These are phyloP conservation scores for Tethea ocularis DNA, from an alignment of 2,888 invertebrate genomes.

Conservation along the genomic window DNA sequence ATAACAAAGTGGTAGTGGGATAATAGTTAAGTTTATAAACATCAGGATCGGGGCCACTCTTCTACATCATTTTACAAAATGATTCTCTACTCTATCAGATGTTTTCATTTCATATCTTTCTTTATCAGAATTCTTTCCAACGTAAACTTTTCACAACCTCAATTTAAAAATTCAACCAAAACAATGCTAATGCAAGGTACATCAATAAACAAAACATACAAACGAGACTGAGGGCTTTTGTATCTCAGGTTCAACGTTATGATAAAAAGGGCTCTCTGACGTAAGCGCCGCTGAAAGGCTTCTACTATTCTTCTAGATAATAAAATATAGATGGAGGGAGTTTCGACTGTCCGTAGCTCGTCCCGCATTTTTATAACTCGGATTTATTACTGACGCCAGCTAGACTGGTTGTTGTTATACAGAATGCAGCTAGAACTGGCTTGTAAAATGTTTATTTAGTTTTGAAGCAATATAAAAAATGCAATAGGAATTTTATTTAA, in stretches of 20 bases:
- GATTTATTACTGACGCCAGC: slow-evolving; percentile 51
- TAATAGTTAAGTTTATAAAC: no score
- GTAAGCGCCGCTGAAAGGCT: slow-evolving; percentile 22
- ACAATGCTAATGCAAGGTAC: not conserved
- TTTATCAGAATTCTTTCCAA: not conserved
- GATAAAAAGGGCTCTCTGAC: slow-evolving; percentile 35
- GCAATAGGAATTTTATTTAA: not conserved
- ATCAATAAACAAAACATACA: slow-evolving; percentile 2
- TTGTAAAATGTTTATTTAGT: not conserved
- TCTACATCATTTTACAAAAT: no score
- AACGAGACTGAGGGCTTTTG: slow-evolving; percentile 1
- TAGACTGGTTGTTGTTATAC: slow-evolving; percentile 34
- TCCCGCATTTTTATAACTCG: slow-evolving; percentile 50
- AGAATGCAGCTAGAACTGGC: slow-evolving; percentile 26
- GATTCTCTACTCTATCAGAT: not conserved
- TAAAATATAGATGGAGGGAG: slow-evolving; percentile 45
- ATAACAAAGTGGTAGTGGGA: no score
- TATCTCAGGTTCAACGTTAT: slow-evolving; percentile 24
- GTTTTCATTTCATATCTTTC: not conserved
- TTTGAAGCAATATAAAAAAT: not conserved
- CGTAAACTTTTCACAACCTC: not conserved
- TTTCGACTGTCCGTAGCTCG: slow-evolving; percentile 38
- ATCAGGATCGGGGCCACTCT: no score
- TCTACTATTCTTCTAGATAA: slow-evolving; percentile 36
- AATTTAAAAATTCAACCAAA: not conserved